Evolutionary conservation across 2,113 vertebrate species (phyloP), one percentile per base, ranked within the genome.

Genomic region (Mesembrinibis cayennensis): DNA sequence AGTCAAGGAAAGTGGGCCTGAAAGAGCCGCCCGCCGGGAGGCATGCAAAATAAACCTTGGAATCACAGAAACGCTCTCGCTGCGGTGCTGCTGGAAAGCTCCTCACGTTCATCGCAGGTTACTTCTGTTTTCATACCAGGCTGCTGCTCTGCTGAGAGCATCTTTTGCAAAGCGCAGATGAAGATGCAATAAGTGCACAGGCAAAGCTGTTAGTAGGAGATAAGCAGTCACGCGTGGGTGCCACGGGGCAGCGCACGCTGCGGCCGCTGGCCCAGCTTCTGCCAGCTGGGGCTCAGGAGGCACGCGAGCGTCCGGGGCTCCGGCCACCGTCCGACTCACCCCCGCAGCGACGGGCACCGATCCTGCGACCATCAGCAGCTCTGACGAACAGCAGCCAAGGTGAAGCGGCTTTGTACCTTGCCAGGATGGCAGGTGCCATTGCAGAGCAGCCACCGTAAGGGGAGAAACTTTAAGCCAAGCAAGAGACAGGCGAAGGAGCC

Each of bases 161-260:
- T 9, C 67, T 18, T 13, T 27, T 15, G 55, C 69, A 1, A 38
- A 40, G 40, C 0, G 0, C 4, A 8, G 53, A 0, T 5, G 17
- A 18, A 6, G 82, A 5, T 3, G 77, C 0, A 0, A 1, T 1
- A 9, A 29, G 3, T 1, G 72, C 69, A 0, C 13, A 3, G 56
- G 77, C 25, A 15, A 47, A 44, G 69, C 38, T 4, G 21, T 25
- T 8, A 18, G 36, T 1, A 2, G 82, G 87, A 9, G 11, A 19
- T 0, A 1, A 79, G 79, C 6, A 13, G 8, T 1, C 17, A 0
- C 38, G 1, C 2, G 45, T 26, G 9, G 0, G 4, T 5, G 16
- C 19, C 7, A 4, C 5, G 79, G 50, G 53, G 19, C 52, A 21
- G 34, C 4, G 2, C 7, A 4, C 3, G 25, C 44, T 4, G 53